These are phyloP conservation scores for Abramis brama DNA, from an alignment of 2,113 vertebrate species.

Conservation along the genomic window DNA sequence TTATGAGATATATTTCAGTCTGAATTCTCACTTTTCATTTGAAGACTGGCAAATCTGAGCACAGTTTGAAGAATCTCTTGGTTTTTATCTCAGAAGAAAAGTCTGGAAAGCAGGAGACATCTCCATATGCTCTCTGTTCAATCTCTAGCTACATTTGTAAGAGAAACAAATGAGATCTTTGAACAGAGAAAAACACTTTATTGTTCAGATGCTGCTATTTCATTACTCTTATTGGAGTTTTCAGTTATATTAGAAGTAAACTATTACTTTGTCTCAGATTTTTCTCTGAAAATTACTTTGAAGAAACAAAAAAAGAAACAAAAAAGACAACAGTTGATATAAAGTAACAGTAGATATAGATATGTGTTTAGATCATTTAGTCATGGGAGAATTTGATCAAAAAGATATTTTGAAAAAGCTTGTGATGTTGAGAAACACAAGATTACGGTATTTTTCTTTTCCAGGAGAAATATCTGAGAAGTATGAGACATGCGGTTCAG, in stretches of 20 bases:
- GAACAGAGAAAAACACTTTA: not conserved
- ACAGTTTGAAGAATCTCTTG: not conserved
- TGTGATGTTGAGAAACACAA: not conserved
- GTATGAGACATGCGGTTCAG: no score
- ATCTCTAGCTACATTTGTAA: not conserved
- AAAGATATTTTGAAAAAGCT: not conserved
- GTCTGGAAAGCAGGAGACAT: not conserved
- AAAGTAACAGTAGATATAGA: not conserved
- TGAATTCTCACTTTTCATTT: not conserved
- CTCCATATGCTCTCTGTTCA: no score
- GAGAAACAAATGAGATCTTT: no score
- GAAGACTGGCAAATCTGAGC: not conserved
- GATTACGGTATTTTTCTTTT: conserved; percentile 44
- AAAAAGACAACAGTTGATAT: not conserved
- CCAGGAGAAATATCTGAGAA: not conserved
- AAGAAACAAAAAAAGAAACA: not conserved
- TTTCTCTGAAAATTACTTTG: not conserved
- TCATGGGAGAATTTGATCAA: not conserved
- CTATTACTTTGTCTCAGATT: not conserved
- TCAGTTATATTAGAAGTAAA: not conserved
- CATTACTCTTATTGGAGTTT: not conserved
- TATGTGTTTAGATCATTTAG: no score
- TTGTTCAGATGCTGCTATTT: not conserved
- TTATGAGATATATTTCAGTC: not conserved
- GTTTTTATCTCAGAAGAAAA: not conserved